These are phyloP conservation scores for Fistularia commersonii DNA, from an alignment of 2,797 vertebrate genomes.

Conservation along the genomic window DNA sequence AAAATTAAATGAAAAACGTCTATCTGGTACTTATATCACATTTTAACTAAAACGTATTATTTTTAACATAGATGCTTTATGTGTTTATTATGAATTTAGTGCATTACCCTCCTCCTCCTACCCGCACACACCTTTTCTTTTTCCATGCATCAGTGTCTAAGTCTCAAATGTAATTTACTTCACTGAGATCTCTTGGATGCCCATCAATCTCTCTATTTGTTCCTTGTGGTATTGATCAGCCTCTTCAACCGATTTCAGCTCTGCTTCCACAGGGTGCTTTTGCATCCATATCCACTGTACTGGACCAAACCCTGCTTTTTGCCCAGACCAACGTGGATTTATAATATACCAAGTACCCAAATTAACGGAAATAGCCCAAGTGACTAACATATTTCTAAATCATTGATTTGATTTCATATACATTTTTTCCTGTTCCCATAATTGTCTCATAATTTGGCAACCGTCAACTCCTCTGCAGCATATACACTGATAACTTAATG, in stretches of 20 bases:
- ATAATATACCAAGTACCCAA: neutral
- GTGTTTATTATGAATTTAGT: conserved; percentile 30
- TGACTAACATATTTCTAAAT: too few relatives aligned
- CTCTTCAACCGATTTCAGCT: conserved; percentile 59
- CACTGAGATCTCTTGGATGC: conserved; percentile 55
- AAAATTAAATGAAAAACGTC: too few relatives aligned
- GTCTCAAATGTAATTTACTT: conserved; percentile 68
- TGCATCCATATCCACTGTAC: conserved; percentile 59
- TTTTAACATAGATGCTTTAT: neutral
- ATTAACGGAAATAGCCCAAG: too few relatives aligned
- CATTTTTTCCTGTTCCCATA: too few relatives aligned
- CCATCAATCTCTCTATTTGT: conserved; percentile 64
- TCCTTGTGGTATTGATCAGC: conserved; percentile 61
- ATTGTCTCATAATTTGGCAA: too few relatives aligned
- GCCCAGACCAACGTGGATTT: conserved; percentile 37
- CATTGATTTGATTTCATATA: too few relatives aligned
- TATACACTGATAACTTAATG: too few relatives aligned
- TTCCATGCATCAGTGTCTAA: conserved; percentile 58
- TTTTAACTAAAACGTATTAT: too few relatives aligned
- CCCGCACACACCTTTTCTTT: conserved; percentile 39
- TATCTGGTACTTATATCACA: too few relatives aligned
- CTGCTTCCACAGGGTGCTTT: conserved; percentile 51
- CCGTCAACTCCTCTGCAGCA: too few relatives aligned
- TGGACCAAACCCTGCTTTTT: conserved; percentile 45
- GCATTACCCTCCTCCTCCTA: conserved; percentile 25